A percentile compares a stretch with the other conserved stretches of the same genome.
phyloP scores from a whole-genome alignment of 2,797 vertebrate species.

The Chaetodon trifasciatus region DNA sequence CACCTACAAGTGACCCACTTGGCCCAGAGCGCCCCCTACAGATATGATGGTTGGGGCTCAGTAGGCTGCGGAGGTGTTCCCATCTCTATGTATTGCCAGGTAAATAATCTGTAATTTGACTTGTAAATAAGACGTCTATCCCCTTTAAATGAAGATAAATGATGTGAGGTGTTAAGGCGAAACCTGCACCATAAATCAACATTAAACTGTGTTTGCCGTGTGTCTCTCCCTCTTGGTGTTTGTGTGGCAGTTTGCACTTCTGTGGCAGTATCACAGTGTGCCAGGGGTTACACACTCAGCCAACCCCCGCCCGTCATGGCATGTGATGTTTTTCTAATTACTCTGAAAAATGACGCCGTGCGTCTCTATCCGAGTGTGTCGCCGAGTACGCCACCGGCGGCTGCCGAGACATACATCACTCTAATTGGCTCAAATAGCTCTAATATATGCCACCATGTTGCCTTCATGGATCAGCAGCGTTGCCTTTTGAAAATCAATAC shows the following conservation, averaged over 20 bases:
- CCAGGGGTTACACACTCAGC: slow-evolving; percentile 57
- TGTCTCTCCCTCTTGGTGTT: slow-evolving; percentile 38
- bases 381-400: slow-evolving; percentile 51
- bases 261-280: slow-evolving; percentile 33
- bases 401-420: slow-evolving; percentile 78
- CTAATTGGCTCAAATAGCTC: slow-evolving; percentile 83
- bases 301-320: slow-evolving; percentile 45
- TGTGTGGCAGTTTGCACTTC: slow-evolving; percentile 44
- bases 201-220: slow-evolving; percentile 58
- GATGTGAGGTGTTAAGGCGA: slow-evolving; percentile 44
- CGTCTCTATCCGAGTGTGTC: slow-evolving; percentile 73
- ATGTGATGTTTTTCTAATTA: slow-evolving; percentile 84
- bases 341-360: slow-evolving; percentile 77
- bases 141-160: slow-evolving; percentile 77
- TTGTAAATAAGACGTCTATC: slow-evolving; percentile 75
- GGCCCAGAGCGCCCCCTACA: slow-evolving; percentile 41
- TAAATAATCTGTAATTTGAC: slow-evolving; percentile 72
- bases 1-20: slow-evolving; percentile 32
- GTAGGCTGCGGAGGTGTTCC: slow-evolving; percentile 5
- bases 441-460: slow-evolving; percentile 82
- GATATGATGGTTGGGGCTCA: slow-evolving; percentile 9
- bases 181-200: slow-evolving; percentile 80
- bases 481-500: slow-evolving; percentile 82
- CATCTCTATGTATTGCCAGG: slow-evolving; percentile 39
- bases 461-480: slow-evolving; percentile 82